A percentile compares a stretch with the other conserved stretches of the same genome.
These are phyloP conservation scores for Notolepis coatsorum DNA, from an alignment of 2,797 vertebrate genomes.

Conservation along the genomic window DNA sequence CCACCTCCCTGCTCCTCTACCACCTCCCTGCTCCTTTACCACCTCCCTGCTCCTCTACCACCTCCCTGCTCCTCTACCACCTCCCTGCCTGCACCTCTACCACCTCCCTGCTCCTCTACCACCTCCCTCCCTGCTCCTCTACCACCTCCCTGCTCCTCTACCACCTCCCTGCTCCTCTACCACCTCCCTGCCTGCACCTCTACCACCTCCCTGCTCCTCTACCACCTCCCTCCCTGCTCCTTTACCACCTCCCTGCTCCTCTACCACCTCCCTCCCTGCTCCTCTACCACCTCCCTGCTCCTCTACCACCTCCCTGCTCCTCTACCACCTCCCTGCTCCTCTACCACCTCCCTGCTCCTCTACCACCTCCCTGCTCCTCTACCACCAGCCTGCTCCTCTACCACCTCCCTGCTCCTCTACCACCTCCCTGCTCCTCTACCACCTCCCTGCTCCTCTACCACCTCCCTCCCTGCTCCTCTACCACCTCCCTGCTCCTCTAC, in stretches of 20 bases:
- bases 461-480: conserved; percentile 28
- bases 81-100: conserved; percentile 40
- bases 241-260: conserved; percentile 30
- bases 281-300: neutral
- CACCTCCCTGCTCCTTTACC: conserved; percentile 49
- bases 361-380: conserved; percentile 26
- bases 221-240: conserved; percentile 28
- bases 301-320: conserved; percentile 44
- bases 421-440: conserved; percentile 15
- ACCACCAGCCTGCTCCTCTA: conserved; percentile 24
- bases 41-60: conserved; percentile 11
- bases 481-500: too few species aligned
- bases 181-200: conserved; percentile 31
- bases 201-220: conserved; percentile 19
- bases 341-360: conserved; percentile 30
- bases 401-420: too few species aligned
- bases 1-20: too few species aligned
- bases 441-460: conserved; percentile 23
- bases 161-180: too few species aligned
- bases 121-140: conserved; percentile 29
- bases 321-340: conserved; percentile 12
- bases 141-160: conserved; percentile 37
- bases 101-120: conserved; percentile 13
- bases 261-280: conserved; percentile 23
- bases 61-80: conserved; percentile 18